Conservation (phyloP, 2,888 invertebrate species). For the Diplazon laetatorius region DNA sequence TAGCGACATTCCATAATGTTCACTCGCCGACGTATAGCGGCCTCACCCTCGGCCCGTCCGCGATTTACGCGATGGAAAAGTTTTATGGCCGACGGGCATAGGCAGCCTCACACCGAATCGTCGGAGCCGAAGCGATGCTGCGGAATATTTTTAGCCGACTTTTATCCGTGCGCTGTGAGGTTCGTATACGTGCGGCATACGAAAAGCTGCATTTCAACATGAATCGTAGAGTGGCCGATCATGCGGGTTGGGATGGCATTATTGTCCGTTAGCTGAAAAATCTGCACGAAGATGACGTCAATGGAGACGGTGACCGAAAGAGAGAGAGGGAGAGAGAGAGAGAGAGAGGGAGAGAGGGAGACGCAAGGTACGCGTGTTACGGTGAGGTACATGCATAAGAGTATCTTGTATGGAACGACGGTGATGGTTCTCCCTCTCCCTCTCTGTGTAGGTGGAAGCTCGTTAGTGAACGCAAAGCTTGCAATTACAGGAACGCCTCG, state of each 20-base stretch:
- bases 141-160: slow-evolving; percentile 18
- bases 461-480: slow-evolving; percentile 46
- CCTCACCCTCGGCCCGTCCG: slow-evolving; percentile 14
- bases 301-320: background rate
- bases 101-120: background rate
- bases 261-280: background rate
- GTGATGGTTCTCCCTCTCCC: slow-evolving; percentile 11
- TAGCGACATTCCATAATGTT: slow-evolving; percentile 54
- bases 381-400: background rate
- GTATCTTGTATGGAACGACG: slow-evolving; percentile 24
- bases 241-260: background rate
- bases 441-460: slow-evolving; percentile 21
- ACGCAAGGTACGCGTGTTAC: slow-evolving; percentile 8
- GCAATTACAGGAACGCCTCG: slow-evolving; percentile 43
- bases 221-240: slow-evolving; percentile 1
- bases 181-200: slow-evolving; percentile 13
- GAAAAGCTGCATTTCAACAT: background rate
- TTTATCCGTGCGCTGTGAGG: slow-evolving; percentile 14
- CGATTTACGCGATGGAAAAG: slow-evolving; percentile 48
- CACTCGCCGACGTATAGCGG: background rate
- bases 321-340: too few relatives aligned
- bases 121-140: background rate
- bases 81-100: slow-evolving; percentile 23
- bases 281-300: slow-evolving; percentile 22
- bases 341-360: too few relatives aligned